Conservation (phyloP, 2,888 invertebrate species). For the Drosophila tanythrix region DNA sequence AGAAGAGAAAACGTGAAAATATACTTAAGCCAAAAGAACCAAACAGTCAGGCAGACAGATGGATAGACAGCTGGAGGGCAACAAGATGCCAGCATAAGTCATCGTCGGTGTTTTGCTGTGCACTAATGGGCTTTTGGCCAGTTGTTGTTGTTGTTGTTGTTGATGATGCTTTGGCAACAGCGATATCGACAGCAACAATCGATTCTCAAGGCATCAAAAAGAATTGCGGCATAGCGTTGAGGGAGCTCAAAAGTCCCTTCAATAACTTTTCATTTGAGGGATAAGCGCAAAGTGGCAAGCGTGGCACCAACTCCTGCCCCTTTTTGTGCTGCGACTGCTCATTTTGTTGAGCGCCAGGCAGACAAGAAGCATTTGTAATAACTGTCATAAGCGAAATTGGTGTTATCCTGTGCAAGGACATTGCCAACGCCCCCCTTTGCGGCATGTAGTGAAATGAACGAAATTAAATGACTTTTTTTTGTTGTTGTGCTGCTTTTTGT, state of each 20-base stretch:
- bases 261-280: conserved; percentile 74
- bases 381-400: conserved; percentile 80
- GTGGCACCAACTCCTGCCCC: conserved; percentile 3
- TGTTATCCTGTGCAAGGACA: conserved; percentile 71
- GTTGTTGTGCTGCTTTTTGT: conserved; percentile 17
- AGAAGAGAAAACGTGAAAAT: conserved; percentile 29
- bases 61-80: conserved; percentile 31
- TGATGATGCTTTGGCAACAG: conserved; percentile 27
- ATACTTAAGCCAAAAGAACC: conserved; percentile 17
- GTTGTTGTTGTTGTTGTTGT: conserved; percentile 24
- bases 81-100: conserved; percentile 56
- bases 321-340: conserved; percentile 43
- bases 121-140: conserved; percentile 58
- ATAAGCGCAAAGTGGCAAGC: conserved; percentile 67
- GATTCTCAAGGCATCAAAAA: conserved; percentile 63
- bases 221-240: conserved; percentile 38
- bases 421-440: conserved; percentile 23
- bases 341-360: conserved; percentile 47
- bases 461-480: conserved; percentile 69
- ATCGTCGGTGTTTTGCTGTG: conserved; percentile 40
- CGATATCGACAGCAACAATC: conserved; percentile 56
- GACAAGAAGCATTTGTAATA: conserved; percentile 78
- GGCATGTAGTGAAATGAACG: conserved; percentile 52
- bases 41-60: conserved; percentile 3
- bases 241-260: conserved; percentile 53